Conservation (phyloP, 1,140 invertebrate genomes). For the Agrilus planipennis region DNA sequence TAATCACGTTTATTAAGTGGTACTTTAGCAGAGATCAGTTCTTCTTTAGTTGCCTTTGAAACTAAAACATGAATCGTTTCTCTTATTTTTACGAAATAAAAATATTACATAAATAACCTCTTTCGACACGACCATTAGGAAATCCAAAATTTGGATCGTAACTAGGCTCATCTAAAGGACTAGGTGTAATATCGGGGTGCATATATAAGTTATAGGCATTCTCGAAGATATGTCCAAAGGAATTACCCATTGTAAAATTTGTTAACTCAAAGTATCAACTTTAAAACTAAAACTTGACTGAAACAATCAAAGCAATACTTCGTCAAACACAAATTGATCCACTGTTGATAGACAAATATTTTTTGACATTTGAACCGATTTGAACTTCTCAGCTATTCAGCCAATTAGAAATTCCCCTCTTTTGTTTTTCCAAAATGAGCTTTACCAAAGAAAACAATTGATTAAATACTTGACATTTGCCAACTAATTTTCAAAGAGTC, state of each 20-base stretch:
- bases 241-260: conserved; percentile 42
- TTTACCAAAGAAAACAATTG: too few species aligned
- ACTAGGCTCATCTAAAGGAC: conserved; percentile 47
- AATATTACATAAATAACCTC: conserved; percentile 44
- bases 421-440: too few species aligned
- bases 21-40: conserved; percentile 66
- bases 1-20: conserved; percentile 63
- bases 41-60: conserved; percentile 49
- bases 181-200: conserved; percentile 45
- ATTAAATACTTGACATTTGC: too few species aligned
- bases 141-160: conserved; percentile 73
- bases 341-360: too few species aligned
- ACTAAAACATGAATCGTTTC: conserved; percentile 1
- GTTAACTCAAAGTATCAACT: too few species aligned
- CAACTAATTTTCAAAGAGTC: too few species aligned
- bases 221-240: conserved; percentile 18
- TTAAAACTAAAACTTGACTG: too few species aligned
- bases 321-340: too few species aligned
- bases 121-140: conserved; percentile 54
- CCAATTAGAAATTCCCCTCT: too few species aligned
- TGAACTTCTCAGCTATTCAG: too few species aligned
- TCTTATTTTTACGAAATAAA: conserved; percentile 6
- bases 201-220: conserved; percentile 32
- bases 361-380: too few species aligned
- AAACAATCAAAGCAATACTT: too few species aligned